Evolutionary conservation across 2,797 vertebrate species (phyloP), one percentile per base, ranked within the genome.

Genomic region (Pelobates cultripes): DNA sequence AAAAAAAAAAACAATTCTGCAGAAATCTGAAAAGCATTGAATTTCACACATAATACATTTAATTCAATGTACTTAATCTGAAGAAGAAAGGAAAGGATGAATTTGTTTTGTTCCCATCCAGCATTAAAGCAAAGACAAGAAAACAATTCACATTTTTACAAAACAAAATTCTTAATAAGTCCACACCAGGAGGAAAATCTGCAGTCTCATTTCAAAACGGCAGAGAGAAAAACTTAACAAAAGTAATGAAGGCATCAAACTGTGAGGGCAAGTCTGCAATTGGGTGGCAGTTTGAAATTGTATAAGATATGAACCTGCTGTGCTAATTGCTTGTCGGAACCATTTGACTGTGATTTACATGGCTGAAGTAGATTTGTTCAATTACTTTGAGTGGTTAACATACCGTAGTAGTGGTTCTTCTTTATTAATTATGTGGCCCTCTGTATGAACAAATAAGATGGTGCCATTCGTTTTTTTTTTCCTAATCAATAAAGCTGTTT

Each of bases 261-360:
- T 74, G 53, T 61, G 67, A 47, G 71, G 69, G 13, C 10, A 13
- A 66, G 41, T 73, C 51, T 73, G 41, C 55, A 57, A 53, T 63
- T 40, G 15, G 78, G 51, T 68, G 71, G 57, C n/a, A 78, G 47
- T 61, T 71, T 4, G 17, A 71, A 61, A 78, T 43, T 28, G 51
- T 74, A 6, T 7, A 28, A 69, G 47, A 74, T 44, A 74, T 40
- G 7, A 63, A 67, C 12, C 1, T 66, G 47, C 40, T 44, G 15
- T 75, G 63, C 43, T 80, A 80, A 80, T 68, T 80, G 63, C 47
- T 47, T 80, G 63, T 79, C 40, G 60, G 57, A 57, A 63, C 43
- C 7, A 8, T 79, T 66, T 51, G n/a, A 66, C 15, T 14, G 1
- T 57, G 55, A 7, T 57, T 57, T 66, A 42, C 47, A 64, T 12